Percentiles rank a stretch among this genome's conserved stretches.
phyloP scores from a whole-genome alignment of 2,797 vertebrate genomes.

The Aotus griseimembra region DNA sequence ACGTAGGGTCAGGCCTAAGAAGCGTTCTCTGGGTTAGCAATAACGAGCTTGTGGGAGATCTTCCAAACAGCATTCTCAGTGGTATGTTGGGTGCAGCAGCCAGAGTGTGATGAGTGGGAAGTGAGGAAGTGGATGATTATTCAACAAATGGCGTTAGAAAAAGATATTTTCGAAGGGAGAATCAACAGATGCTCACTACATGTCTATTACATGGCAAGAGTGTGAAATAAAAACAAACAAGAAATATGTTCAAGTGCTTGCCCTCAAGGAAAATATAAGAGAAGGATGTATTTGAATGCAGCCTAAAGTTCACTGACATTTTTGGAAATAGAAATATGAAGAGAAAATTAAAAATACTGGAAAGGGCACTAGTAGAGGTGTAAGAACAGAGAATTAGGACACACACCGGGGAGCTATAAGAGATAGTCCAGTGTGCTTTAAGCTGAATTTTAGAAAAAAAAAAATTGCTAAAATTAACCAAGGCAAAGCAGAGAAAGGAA shows the following conservation, averaged over 20 bases:
- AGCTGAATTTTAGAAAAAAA: constrained; percentile 24
- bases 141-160: background rate
- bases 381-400: too few species aligned
- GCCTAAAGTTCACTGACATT: background rate
- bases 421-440: background rate
- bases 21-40: background rate
- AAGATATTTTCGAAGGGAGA: background rate
- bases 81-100: background rate
- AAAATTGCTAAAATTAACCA: background rate
- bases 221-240: background rate
- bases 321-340: background rate
- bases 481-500: background rate
- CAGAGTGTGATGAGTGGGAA: background rate
- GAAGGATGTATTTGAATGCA: background rate
- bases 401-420: background rate
- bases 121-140: background rate
- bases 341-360: background rate
- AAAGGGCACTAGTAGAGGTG: background rate
- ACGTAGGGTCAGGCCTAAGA: background rate
- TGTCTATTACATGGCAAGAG: background rate
- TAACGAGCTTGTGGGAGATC: background rate
- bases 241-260: background rate
- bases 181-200: background rate
- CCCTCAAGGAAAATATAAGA: background rate
- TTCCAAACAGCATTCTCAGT: background rate